These are phyloP conservation scores for Neodontobutis hainanensis DNA, from an alignment of 2,113 vertebrate genomes.

Conservation along the genomic window DNA sequence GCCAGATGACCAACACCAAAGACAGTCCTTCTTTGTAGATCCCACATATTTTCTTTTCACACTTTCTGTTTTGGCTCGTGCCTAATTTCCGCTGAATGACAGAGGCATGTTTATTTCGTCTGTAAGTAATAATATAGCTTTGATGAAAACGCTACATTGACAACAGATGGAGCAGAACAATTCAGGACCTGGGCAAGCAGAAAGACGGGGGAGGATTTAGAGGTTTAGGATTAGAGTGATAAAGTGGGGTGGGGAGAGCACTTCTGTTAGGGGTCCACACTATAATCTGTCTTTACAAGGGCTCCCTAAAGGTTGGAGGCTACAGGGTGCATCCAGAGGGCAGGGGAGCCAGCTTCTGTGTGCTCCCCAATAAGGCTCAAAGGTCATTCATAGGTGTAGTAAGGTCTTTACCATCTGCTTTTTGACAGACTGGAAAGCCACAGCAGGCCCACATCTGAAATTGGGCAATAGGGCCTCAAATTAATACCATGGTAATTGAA, in stretches of 20 bases:
- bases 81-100: background rate
- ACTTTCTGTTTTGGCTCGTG: background rate
- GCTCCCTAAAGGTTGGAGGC: constrained; percentile 30
- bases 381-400: constrained; percentile 14
- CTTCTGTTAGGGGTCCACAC: constrained; percentile 26
- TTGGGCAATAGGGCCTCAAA: no score
- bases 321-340: constrained; percentile 48
- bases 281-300: constrained; percentile 51
- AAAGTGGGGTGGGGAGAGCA: constrained; percentile 31
- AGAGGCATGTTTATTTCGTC: background rate
- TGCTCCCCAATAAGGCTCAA: constrained; percentile 7
- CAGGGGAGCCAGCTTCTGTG: constrained; percentile 14
- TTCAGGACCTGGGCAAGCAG: constrained; percentile 33
- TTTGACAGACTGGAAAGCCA: background rate
- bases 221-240: constrained; percentile 60
- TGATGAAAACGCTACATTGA: constrained; percentile 2
- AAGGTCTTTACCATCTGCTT: constrained; percentile 18
- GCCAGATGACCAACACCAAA: no score
- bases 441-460: no score
- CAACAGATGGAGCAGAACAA: constrained; percentile 49
- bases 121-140: background rate
- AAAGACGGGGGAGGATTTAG: constrained; percentile 61
- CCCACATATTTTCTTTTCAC: no score
- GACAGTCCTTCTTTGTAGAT: no score
- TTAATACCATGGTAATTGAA: no score